Evolutionary conservation across 2,797 vertebrate species (phyloP).

Genomic region (Enteromius treurensis): DNA sequence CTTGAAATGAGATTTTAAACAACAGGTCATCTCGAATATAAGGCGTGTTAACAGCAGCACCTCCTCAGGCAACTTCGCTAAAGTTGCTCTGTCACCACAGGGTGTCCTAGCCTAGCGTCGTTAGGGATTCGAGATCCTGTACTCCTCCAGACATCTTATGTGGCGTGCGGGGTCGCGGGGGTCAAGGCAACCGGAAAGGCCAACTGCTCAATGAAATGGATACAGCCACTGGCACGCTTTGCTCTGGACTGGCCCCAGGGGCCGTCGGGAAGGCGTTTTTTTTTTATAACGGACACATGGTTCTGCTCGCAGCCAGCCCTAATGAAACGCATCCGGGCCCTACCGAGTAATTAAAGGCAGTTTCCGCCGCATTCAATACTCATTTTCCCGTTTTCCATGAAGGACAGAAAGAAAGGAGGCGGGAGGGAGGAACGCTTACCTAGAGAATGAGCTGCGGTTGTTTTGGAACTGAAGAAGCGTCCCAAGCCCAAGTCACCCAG

Average conservation of each 20-base stretch:
- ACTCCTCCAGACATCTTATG: constrained; percentile 63
- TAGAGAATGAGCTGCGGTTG: constrained; percentile 94
- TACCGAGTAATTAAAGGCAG: constrained; percentile 67
- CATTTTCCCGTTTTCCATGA: background rate
- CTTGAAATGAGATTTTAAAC: constrained; percentile 55
- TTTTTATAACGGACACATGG: constrained; percentile 77
- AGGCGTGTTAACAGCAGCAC: constrained; percentile 21
- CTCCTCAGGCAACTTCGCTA: background rate
- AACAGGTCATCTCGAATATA: constrained; percentile 46
- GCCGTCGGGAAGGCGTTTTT: constrained; percentile 53
- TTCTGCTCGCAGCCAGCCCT: constrained; percentile 70
- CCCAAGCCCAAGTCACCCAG: constrained; percentile 95
- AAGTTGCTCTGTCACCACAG: constrained; percentile 24
- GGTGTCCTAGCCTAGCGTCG: constrained; percentile 38
- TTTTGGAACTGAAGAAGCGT: constrained; percentile 98
- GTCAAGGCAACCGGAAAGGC: constrained; percentile 81
- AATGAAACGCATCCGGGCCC: constrained; percentile 82
- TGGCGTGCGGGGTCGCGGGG: constrained; percentile 66
- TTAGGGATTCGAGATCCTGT: constrained; percentile 40
- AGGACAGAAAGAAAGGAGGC: background rate
- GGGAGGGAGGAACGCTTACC: constrained; percentile 76
- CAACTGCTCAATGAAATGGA: constrained; percentile 73
- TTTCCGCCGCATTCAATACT: constrained; percentile 37
- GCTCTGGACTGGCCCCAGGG: constrained; percentile 59
- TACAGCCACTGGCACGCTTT: constrained; percentile 55